Evolutionary conservation across 2,797 vertebrate genomes (phyloP), one percentile per base, ranked within the genome.

Genomic region (Manis crassicaudata): DNA sequence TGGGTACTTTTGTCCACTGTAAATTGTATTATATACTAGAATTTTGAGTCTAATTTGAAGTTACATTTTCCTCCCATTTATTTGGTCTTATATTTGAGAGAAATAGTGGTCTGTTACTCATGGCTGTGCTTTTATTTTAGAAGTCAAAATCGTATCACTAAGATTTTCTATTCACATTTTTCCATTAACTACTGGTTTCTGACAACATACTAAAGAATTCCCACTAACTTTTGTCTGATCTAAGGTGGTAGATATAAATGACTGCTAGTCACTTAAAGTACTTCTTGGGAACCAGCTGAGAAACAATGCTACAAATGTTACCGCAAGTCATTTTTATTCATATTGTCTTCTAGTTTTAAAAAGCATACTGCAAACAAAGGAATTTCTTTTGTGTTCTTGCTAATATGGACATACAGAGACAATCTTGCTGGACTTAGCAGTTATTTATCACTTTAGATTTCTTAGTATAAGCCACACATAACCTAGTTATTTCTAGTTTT

Each of bases 331-430:
- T 86, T 43, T 89, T 95, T 63, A 62, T 94, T 92, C 17, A 56
- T 63, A 67, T 65, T 29, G 2, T 16, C 27, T 37, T 86, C 40
- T 52, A 32, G 54, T 91, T 86, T 43, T 76, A 12, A 89, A 92
- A 95, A 76, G 7, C 58, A 54, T 77, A 82, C 6, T 86, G 6
- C 2, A 82, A 87, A 52, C 46, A 43, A 85, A 82, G 17, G 11
- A 60, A 40, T 86, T 89, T 86, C 50, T 80, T 92, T 84, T 40
- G 4, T 1, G 29, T 76, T 90, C 50, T 95, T 96, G 62, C 29
- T 90, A 79, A 60, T 58, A 29, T 77, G 10, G 23, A 85, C 14
- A 14, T 43, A 54, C 81, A 7, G 18, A 75, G 27, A 63, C 20
- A 37, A 2, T 92, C 27, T 43, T 62, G 18, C 65, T 62, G 18